Percentiles rank a stretch among this genome's conserved stretches.
Evolutionary conservation across 1,140 invertebrate species (phyloP).

Genomic region (Philopotamus ludificatus): DNA sequence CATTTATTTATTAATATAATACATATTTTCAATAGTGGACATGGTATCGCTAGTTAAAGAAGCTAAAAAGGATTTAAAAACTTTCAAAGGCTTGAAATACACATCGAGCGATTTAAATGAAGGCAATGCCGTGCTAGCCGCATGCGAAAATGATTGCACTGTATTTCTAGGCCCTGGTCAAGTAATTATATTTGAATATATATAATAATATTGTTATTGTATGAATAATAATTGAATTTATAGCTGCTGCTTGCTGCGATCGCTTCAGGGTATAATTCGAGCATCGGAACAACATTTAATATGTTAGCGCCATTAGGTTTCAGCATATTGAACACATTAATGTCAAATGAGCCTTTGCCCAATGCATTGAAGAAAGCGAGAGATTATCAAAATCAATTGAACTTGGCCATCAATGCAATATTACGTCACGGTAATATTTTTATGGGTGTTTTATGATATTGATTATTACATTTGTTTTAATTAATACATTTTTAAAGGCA

Average conservation of each 20-base stretch:
- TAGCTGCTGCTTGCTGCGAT: conserved; percentile 63
- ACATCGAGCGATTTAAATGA: conserved; percentile 67
- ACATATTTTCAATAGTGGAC: conserved; percentile 71
- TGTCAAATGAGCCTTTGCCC: conserved; percentile 9
- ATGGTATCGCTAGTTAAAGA: conserved; percentile 68
- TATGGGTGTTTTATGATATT: background rate
- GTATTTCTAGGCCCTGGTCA: conserved; percentile 66
- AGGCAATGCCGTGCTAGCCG: conserved; percentile 59
- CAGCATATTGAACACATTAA: conserved; percentile 47
- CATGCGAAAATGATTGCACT: conserved; percentile 54
- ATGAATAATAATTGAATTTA: conserved; percentile 34
- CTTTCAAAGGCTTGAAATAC: conserved; percentile 75
- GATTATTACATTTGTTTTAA: background rate
- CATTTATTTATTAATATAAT: conserved; percentile 17
- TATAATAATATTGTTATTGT: background rate
- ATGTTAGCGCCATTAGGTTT: conserved; percentile 49
- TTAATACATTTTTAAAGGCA: conserved; percentile 49
- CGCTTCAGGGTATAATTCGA: conserved; percentile 65
- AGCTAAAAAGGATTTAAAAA: conserved; percentile 63
- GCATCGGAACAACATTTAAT: conserved; percentile 66
- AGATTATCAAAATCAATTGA: conserved; percentile 47
- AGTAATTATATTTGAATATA: conserved; percentile 47
- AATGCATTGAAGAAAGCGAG: conserved; percentile 45
- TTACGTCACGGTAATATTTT: conserved; percentile 47
- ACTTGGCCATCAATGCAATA: conserved; percentile 47